These are phyloP conservation scores for Temnothorax curvispinosus DNA, from an alignment of 1,140 invertebrate species.

Conservation along the genomic window DNA sequence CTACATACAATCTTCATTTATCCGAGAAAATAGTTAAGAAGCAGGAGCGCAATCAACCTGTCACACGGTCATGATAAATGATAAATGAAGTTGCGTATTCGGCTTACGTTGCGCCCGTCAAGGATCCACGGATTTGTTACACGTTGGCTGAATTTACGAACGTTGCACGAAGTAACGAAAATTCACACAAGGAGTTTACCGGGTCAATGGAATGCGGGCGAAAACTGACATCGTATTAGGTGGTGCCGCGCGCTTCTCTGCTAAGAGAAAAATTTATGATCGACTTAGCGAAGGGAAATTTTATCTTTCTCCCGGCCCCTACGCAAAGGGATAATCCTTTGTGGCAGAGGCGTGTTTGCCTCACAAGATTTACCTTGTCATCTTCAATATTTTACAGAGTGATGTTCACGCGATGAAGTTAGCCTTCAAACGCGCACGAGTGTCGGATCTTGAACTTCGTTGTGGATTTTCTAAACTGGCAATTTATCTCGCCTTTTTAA, in stretches of 20 bases:
- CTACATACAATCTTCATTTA: not conserved
- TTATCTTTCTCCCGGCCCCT: conserved; percentile 15
- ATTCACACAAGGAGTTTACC: conserved; percentile 63
- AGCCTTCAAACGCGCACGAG: not conserved
- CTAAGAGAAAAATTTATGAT: conserved; percentile 48
- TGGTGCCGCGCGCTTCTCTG: not conserved
- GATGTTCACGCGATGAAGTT: not conserved
- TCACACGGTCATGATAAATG: conserved; percentile 53
- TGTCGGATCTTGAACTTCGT: not conserved
- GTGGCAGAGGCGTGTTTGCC: conserved; percentile 21
- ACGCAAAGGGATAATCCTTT: conserved; percentile 36
- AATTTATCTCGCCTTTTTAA: not conserved
- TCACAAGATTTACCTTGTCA: conserved; percentile 19
- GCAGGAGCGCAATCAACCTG: conserved; percentile 38
- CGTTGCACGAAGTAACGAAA: conserved; percentile 61
- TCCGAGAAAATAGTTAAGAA: not conserved
- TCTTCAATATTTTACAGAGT: conserved; percentile 29
- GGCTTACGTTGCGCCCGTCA: conserved; percentile 56
- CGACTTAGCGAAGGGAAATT: conserved; percentile 41
- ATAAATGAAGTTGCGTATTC: conserved; percentile 65
- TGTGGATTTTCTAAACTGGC: not conserved
- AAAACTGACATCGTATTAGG: conserved; percentile 57
- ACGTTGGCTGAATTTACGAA: conserved; percentile 67
- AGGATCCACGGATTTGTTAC: conserved; percentile 69
- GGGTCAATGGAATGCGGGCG: conserved; percentile 66